Evolutionary conservation across 2,797 vertebrate species (phyloP).

Genomic region (Mormyrops attenuatus): DNA sequence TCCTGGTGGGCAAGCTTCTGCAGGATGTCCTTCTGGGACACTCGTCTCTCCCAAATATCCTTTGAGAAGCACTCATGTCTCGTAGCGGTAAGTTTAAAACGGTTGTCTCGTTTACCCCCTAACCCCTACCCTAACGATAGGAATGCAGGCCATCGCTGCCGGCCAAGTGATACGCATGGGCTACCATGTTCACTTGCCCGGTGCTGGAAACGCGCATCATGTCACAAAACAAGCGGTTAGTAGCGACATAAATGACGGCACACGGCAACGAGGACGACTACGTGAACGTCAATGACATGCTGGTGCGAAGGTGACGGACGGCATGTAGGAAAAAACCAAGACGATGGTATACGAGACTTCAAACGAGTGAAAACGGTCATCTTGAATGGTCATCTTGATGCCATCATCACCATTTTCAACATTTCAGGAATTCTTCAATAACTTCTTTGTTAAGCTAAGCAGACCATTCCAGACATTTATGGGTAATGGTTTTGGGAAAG

Average conservation of each 20-base stretch:
- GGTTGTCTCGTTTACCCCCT: not conserved
- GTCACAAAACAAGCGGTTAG: not conserved
- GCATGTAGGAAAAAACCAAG: not conserved
- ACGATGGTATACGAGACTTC: not conserved
- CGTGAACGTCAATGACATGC: not conserved
- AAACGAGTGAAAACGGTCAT: not conserved
- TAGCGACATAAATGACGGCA: not conserved
- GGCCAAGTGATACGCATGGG: not conserved
- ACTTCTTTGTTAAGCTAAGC: not conserved
- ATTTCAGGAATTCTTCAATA: conserved; percentile 4
- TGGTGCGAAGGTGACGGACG: not conserved
- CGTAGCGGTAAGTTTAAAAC: conserved; percentile 11
- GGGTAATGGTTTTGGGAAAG: not conserved
- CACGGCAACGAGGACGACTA: not conserved
- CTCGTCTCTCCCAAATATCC: not conserved
- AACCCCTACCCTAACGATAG: not conserved
- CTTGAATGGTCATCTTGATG: too few relatives aligned
- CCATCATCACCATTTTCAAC: not conserved
- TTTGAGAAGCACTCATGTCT: not conserved
- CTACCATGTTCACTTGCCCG: not conserved
- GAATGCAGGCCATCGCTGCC: not conserved
- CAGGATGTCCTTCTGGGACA: not conserved
- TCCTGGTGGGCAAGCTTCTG: not conserved
- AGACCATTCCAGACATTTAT: not conserved
- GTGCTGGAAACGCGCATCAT: not conserved